Evolutionary conservation across 2,888 invertebrate genomes (phyloP).

Genomic region (Marronus borbonicus): DNA sequence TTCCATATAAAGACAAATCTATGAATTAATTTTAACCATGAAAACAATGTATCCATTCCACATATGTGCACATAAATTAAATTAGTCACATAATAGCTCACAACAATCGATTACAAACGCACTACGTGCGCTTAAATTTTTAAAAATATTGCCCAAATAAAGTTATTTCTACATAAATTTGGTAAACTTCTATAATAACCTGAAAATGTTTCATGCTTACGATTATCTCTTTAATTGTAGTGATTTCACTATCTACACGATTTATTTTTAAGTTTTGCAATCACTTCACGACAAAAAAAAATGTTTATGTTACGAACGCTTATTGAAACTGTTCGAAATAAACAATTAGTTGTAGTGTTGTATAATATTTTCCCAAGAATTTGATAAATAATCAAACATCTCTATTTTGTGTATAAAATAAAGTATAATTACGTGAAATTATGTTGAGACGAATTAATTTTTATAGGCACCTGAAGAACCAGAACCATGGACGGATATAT

Average conservation of each 20-base stretch:
- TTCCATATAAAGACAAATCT: too few species aligned
- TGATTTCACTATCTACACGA: too few species aligned
- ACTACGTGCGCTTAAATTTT: neutral
- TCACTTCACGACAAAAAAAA: neutral
- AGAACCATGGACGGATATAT: constrained; percentile 60
- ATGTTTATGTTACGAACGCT: neutral
- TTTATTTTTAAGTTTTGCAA: too few species aligned
- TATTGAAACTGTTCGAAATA: neutral
- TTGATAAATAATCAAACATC: neutral
- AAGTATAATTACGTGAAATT: neutral
- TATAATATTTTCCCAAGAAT: neutral
- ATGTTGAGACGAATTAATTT: neutral
- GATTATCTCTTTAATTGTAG: too few species aligned
- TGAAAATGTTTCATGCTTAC: neutral
- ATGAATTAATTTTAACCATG: too few species aligned
- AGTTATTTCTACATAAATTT: too few species aligned
- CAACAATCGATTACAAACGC: too few species aligned
- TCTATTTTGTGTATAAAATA: neutral
- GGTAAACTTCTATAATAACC: too few species aligned
- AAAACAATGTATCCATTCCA: too few species aligned
- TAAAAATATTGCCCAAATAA: neutral
- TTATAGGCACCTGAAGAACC: constrained; percentile 61
- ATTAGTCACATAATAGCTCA: too few species aligned
- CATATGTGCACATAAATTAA: too few species aligned
- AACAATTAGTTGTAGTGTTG: neutral